Evolutionary conservation across 2,113 vertebrate species (phyloP).

Genomic region (Lota lota): DNA sequence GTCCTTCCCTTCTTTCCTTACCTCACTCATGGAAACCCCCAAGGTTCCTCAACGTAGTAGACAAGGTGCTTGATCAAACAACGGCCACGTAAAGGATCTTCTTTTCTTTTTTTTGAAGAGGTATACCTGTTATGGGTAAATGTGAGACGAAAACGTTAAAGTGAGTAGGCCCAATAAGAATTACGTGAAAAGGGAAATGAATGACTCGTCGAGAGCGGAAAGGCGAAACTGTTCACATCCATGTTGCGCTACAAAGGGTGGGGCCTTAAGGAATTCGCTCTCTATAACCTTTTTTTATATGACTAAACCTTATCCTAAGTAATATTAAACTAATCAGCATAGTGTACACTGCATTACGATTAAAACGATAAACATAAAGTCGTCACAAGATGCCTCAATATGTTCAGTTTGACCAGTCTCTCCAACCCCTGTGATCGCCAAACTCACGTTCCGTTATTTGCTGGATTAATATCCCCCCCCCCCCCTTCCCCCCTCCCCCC

Average conservation of each 20-base stretch:
- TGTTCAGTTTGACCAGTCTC: too few relatives aligned
- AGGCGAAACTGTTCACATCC: slow-evolving; percentile 57
- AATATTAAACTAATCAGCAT: too few relatives aligned
- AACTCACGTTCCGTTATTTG: too few relatives aligned
- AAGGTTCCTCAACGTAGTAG: slow-evolving; percentile 32
- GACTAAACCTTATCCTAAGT: background rate
- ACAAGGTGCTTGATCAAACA: slow-evolving; percentile 11
- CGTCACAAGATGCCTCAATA: too few relatives aligned
- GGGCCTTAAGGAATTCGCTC: slow-evolving; percentile 73
- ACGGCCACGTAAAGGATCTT: slow-evolving; percentile 13
- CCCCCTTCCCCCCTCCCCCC: background rate
- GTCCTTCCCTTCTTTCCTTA: slow-evolving; percentile 35
- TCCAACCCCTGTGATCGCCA: too few relatives aligned
- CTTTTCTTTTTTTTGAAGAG: background rate
- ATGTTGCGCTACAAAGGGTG: slow-evolving; percentile 75
- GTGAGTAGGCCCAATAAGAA: slow-evolving; percentile 1
- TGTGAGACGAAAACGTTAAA: slow-evolving; percentile 37
- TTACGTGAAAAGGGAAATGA: slow-evolving; percentile 43
- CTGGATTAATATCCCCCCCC: background rate
- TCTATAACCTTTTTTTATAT: slow-evolving; percentile 26
- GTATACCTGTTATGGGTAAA: slow-evolving; percentile 15
- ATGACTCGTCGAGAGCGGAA: slow-evolving; percentile 43
- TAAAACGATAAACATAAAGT: too few relatives aligned
- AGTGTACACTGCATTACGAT: too few relatives aligned
- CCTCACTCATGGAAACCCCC: slow-evolving; percentile 29